phyloP scores from a whole-genome alignment of 2,113 vertebrate genomes.

The Glaucidium brasilianum region DNA sequence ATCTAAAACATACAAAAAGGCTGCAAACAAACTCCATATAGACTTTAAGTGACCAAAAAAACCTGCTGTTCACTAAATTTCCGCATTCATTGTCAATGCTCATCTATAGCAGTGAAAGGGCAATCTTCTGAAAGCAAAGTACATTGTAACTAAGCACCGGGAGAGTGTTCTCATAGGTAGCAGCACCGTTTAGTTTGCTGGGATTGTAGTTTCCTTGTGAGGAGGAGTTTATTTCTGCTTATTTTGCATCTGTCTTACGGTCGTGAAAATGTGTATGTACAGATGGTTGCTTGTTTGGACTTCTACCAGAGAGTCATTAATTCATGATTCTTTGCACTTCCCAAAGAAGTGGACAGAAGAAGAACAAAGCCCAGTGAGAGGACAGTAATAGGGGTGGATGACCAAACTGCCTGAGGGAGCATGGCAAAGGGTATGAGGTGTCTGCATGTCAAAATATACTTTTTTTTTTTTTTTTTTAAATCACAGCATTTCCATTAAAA shows the following conservation, averaged over 20 bases:
- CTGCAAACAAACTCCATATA: not conserved
- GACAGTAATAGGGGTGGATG: too few species aligned
- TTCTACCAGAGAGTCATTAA: not conserved
- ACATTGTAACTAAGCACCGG: accelerated
- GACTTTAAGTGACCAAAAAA: not conserved
- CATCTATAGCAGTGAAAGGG: not conserved
- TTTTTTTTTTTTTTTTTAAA: not conserved
- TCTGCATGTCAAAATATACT: conserved; percentile 30
- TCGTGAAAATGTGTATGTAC: not conserved
- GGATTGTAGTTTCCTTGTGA: not conserved
- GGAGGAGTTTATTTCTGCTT: not conserved
- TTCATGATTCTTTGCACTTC: not conserved
- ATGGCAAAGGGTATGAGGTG: not conserved
- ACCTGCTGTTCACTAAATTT: not conserved
- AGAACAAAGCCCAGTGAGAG: not conserved
- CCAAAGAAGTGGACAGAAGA: not conserved
- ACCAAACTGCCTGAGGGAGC: not conserved
- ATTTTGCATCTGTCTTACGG: not conserved
- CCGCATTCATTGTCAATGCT: not conserved
- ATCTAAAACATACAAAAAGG: not conserved
- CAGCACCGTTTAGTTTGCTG: not conserved
- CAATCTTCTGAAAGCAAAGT: accelerated
- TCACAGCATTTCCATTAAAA: conserved; percentile 34
- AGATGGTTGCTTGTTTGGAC: not conserved
- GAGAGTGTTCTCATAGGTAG: accelerated